Base-by-base conservation (phyloP, 2,113 vertebrate species). In the Neotragus pygmaeus region DNA sequence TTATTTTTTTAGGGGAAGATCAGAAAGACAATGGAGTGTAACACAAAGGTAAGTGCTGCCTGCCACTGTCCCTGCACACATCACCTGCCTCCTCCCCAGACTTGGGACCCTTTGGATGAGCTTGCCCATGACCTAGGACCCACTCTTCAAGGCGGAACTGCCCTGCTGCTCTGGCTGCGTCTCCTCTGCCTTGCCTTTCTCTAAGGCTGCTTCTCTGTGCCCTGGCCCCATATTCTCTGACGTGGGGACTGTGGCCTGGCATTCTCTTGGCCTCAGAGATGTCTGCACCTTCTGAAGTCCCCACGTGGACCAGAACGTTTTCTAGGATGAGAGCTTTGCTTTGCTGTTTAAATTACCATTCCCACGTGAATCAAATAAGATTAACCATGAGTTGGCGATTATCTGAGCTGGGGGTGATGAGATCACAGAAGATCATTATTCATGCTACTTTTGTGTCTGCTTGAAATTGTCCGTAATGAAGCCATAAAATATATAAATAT, bases 401-500 rank as follows among this genome's bases (percentile, higher is more conserved):
- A 64, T 86, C 85, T 4, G 39, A 85, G 73, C 47, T 90, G 53
- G 49, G 39, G 55, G n/a, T 6, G 1, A 80, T 75, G 49, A 64
- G 36, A 83, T 90, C 39, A 47, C 51, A 49, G 19, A 75, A 75
- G 62, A 58, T 90, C 62, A 3, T 82, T 87, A 51, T 88, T 92
- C 49, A 87, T 7, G 2, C 43, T 82, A 49, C 15, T 60, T 92
- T 39, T n/a, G n/a, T 49, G 39, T 85, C 43, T 45, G 8, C 85
- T 89, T 91, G 47, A 94, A 86, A n/a, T 75, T 92, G 47, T 86
- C 36, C 85, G 53, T 28, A 92, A 87, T 51, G 90, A 92, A 92
- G 7, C 49, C 43, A 53, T 57, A 8, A 62, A 58, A 47, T 25
- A 11, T 36, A 45, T 47, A 45, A 47, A 45, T 62, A 30, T 36